Conservation (phyloP, 2,888 invertebrate genomes). For the Tenodera sinensis region DNA sequence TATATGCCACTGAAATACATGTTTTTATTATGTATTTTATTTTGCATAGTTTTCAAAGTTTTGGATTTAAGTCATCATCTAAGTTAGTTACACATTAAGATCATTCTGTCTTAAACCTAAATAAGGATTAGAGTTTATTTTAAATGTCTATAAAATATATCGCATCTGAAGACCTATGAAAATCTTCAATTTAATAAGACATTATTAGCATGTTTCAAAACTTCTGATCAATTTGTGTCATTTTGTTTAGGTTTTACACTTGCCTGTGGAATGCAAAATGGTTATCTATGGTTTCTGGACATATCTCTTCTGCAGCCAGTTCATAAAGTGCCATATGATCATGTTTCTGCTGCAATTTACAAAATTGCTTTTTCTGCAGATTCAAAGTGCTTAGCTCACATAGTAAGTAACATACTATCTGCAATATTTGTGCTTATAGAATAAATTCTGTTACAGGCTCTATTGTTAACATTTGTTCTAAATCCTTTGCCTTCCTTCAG, state of each 20-base stretch:
- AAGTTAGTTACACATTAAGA: too few species aligned
- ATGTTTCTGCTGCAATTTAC: conserved; percentile 48
- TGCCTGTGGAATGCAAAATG: conserved; percentile 57
- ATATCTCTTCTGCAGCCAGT: conserved; percentile 53
- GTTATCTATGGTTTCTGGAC: conserved; percentile 57
- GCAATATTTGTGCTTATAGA: background rate
- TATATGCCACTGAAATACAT: too few species aligned
- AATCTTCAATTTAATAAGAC: too few species aligned
- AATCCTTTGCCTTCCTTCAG: background rate
- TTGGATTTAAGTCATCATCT: too few species aligned
- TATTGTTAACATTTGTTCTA: background rate
- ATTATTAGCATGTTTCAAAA: background rate
- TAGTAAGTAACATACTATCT: conserved; percentile 43
- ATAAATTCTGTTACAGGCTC: background rate
- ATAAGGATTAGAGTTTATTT: too few species aligned
- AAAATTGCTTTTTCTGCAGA: conserved; percentile 54
- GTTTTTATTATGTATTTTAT: too few species aligned
- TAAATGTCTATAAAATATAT: too few species aligned
- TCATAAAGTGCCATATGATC: conserved; percentile 47
- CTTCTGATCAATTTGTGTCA: background rate
- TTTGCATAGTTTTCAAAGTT: too few species aligned
- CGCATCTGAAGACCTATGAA: too few species aligned
- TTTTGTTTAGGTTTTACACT: conserved; percentile 51
- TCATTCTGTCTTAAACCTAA: too few species aligned
- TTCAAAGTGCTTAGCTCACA: conserved; percentile 54